Evolutionary conservation across 2,888 invertebrate genomes (phyloP), one percentile per base, ranked within the genome.

Genomic region (Hydrotaea diabolus): DNA sequence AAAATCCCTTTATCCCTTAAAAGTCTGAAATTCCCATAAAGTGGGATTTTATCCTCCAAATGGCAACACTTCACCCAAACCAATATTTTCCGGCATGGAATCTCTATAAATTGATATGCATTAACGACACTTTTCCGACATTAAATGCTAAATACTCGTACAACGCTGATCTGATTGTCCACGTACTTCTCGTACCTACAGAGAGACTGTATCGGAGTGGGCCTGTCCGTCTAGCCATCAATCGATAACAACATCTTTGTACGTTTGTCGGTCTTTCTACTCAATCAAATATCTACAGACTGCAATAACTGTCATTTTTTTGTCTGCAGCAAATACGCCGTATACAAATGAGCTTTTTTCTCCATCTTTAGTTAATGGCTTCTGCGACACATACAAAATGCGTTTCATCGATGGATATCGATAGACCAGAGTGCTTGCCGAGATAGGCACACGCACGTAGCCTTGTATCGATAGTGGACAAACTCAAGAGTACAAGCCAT

Each of bases 291-390:
- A 39, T 66, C 11, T 43, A 43, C 43, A 17, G 69, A 43, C 69
- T 46, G 43, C 39, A 39, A 69, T 69, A 69, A 69, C 69, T 69
- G 69, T 46, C 69, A 69, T 2, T 46, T 69, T 46, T n/a, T n/a
- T n/a, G n/a, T n/a, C n/a, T 21, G 15, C 46, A 9, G 21, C 21
- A 23, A 69, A 23, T 46, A 66, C 19, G 9, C 43, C 19, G 15
- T 36, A 64, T 39, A 66, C 39, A 43, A 66, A 66, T 66, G 36
- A 21, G 46, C 39, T 66, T 19, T 39, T 66, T n/a, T 8, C 17
- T 31, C 39, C 39, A n/a, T n/a, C n/a, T 66, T 43, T 8, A 69
- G 46, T 23, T 69, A 69, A 69, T 69, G 23, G 46, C 69, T 69
- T 23, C 46, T 46, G 69, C 46, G 69, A 46, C 13, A 66, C 66